These are phyloP conservation scores for Amphipyra tragopoginis DNA, from an alignment of 2,888 invertebrate genomes.

Conservation along the genomic window DNA sequence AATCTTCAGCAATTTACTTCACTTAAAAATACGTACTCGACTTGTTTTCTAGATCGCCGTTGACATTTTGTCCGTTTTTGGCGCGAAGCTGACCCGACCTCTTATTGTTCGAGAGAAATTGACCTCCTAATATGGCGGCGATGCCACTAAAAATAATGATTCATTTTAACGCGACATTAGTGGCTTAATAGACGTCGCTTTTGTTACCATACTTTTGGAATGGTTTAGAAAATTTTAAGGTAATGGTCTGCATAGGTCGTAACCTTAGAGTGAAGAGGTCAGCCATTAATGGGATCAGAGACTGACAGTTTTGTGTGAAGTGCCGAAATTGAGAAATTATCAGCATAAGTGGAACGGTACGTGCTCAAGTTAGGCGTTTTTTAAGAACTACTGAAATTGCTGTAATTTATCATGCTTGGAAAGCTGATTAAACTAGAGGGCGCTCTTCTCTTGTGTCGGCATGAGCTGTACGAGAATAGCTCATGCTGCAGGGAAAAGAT, in stretches of 20 bases:
- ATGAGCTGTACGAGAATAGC: too few relatives aligned
- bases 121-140: constrained; percentile 56
- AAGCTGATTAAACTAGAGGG: neutral
- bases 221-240: constrained; percentile 52
- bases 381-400: constrained; percentile 38
- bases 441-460: too few relatives aligned
- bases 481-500: neutral
- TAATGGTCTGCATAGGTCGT: constrained; percentile 42
- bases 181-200: constrained; percentile 46
- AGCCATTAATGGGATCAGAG: constrained; percentile 49
- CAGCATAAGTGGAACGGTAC: constrained; percentile 21
- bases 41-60: constrained; percentile 40
- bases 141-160: constrained; percentile 61
- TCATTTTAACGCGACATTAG: constrained; percentile 54
- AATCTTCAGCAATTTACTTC: constrained; percentile 21
- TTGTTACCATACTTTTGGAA: constrained; percentile 52
- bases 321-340: constrained; percentile 40
- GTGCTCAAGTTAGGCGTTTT: constrained; percentile 17
- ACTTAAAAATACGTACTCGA: constrained; percentile 34
- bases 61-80: constrained; percentile 57
- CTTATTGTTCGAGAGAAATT: constrained; percentile 58
- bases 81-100: constrained; percentile 49
- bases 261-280: constrained; percentile 34
- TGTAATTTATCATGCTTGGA: constrained; percentile 38
- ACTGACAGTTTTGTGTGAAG: constrained; percentile 42